Percentiles rank a stretch among this genome's conserved stretches.
Evolutionary conservation across 2,888 invertebrate species (phyloP).

Genomic region (Tillus elongatus): DNA sequence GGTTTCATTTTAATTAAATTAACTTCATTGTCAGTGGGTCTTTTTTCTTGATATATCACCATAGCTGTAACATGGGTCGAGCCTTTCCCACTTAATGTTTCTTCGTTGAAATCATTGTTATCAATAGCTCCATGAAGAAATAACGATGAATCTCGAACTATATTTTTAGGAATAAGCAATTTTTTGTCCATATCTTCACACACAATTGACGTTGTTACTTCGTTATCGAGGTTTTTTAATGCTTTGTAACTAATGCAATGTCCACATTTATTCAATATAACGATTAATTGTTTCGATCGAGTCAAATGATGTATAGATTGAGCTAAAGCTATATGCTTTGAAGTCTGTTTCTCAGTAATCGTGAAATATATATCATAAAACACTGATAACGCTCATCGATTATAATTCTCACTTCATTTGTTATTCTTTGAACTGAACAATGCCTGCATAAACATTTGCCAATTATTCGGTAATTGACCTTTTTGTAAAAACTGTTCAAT

Average conservation of each 20-base stretch:
- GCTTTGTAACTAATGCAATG: slow-evolving; percentile 12
- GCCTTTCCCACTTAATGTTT: slow-evolving; percentile 11
- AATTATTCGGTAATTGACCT: slow-evolving; percentile 17
- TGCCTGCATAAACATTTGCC: slow-evolving; percentile 21
- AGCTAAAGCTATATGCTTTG: too few relatives aligned
- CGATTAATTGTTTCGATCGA: slow-evolving; percentile 15
- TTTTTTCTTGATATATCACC: slow-evolving; percentile 13
- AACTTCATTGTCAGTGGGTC: slow-evolving; percentile 13
- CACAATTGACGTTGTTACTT: slow-evolving; percentile 14
- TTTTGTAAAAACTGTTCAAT: too few relatives aligned
- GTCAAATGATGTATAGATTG: slow-evolving; percentile 17
- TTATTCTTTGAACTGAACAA: slow-evolving; percentile 18
- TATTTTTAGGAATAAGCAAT: slow-evolving; percentile 11
- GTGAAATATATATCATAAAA: too few relatives aligned
- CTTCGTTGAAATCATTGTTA: slow-evolving; percentile 13
- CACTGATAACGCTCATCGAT: too few relatives aligned
- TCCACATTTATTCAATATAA: slow-evolving; percentile 15
- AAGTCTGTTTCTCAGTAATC: slow-evolving; percentile 17
- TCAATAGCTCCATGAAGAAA: slow-evolving; percentile 12
- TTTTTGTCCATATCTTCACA: slow-evolving; percentile 11
- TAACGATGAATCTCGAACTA: slow-evolving; percentile 6
- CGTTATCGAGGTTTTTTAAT: slow-evolving; percentile 10
- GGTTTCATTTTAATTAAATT: slow-evolving; percentile 16
- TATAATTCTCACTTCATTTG: slow-evolving; percentile 17
- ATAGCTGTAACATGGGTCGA: slow-evolving; percentile 12